Percentiles rank a stretch among this genome's conserved stretches.
Evolutionary conservation across 1,140 invertebrate species (phyloP).

Genomic region (Aphelinus certus): DNA sequence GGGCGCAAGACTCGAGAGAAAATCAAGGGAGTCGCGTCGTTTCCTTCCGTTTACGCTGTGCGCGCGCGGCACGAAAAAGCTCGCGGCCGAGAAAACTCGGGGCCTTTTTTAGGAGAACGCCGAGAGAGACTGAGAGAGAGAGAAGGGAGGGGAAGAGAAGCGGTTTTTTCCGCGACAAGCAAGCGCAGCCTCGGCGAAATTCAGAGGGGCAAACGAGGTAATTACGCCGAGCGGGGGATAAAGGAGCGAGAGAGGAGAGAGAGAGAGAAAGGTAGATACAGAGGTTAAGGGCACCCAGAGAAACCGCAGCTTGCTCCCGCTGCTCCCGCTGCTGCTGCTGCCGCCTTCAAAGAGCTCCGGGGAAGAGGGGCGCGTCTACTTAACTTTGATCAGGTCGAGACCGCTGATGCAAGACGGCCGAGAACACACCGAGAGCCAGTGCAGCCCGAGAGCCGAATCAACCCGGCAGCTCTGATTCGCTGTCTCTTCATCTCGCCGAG

Average conservation of each 20-base stretch:
- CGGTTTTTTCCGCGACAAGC: slow-evolving; percentile 20
- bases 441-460: too few relatives aligned
- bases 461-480: too few relatives aligned
- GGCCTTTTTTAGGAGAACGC: not conserved
- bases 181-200: slow-evolving; percentile 18
- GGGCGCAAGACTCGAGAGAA: too few relatives aligned
- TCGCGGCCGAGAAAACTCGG: too few relatives aligned
- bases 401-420: slow-evolving; percentile 60
- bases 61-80: too few relatives aligned
- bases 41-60: too few relatives aligned
- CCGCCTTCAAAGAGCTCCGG: slow-evolving; percentile 17
- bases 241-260: slow-evolving; percentile 27
- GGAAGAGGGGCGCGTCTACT: slow-evolving; percentile 61
- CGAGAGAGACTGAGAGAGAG: slow-evolving; percentile 17
- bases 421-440: slow-evolving; percentile 28
- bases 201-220: slow-evolving; percentile 49
- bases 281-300: slow-evolving; percentile 42
- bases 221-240: slow-evolving; percentile 44
- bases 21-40: too few relatives aligned
- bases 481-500: too few relatives aligned
- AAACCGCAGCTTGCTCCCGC: slow-evolving; percentile 58
- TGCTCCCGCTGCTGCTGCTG: slow-evolving; percentile 32
- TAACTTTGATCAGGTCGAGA: slow-evolving; percentile 64
- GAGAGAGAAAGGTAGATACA: slow-evolving; percentile 28
- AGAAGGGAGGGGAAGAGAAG: slow-evolving; percentile 5